Conservation (phyloP, 1,140 invertebrate genomes). For the Eupristina koningsbergeri region DNA sequence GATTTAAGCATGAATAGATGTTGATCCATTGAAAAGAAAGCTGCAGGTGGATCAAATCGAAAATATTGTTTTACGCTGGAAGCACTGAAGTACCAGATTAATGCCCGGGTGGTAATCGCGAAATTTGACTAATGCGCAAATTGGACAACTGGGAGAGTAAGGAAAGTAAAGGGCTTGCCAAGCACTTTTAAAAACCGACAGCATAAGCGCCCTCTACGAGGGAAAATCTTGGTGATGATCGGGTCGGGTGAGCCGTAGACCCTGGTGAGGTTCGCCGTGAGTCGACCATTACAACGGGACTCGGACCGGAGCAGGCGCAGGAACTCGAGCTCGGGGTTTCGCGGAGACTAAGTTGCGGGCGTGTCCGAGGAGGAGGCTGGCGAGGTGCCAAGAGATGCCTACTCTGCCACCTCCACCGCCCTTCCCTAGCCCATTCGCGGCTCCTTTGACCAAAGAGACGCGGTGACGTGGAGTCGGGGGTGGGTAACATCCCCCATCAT, state of each 20-base stretch:
- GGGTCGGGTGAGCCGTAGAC: neutral
- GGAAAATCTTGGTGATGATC: too few relatives aligned
- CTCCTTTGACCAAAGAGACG: slow-evolving; percentile 7
- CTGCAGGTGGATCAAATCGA: neutral
- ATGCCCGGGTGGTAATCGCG: too few relatives aligned
- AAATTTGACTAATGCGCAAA: too few relatives aligned
- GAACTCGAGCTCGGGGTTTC: neutral
- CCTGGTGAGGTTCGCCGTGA: neutral
- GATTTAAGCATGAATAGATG: neutral
- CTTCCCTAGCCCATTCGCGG: slow-evolving; percentile 4
- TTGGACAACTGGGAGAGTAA: too few relatives aligned
- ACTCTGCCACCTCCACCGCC: slow-evolving; percentile 26
- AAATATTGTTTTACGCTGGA: too few relatives aligned
- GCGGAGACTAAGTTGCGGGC: slow-evolving; percentile 20
- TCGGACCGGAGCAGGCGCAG: slow-evolving; percentile 41
- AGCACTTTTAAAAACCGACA: too few relatives aligned
- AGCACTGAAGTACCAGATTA: neutral
- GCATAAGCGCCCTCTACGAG: too few relatives aligned
- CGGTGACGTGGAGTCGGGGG: neutral
- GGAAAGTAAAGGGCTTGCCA: too few relatives aligned
- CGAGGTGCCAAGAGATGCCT: slow-evolving; percentile 30
- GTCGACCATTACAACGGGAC: slow-evolving; percentile 45
- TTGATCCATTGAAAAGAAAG: neutral
- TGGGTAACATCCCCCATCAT: too few relatives aligned
- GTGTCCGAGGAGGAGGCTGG: slow-evolving; percentile 31